phyloP scores from a whole-genome alignment of 2,888 invertebrate species.

The Chalcosyrphus nemorum region DNA sequence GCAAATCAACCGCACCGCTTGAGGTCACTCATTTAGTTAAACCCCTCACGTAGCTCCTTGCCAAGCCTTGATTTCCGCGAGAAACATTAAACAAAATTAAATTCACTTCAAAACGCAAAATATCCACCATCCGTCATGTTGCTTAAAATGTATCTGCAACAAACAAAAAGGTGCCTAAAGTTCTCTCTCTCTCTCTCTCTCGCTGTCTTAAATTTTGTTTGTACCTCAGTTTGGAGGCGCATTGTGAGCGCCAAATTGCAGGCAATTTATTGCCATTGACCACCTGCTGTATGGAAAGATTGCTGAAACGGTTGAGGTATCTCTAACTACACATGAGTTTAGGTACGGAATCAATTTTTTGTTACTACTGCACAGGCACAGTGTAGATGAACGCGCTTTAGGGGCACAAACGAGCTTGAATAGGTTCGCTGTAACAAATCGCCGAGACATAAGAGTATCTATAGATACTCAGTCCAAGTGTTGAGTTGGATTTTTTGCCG shows the following conservation, averaged over 20 bases:
- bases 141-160: conserved; percentile 42
- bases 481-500: not conserved
- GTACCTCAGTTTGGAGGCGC: conserved; percentile 20
- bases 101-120: conserved; percentile 29
- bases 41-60: not conserved
- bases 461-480: not conserved
- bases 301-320: not conserved
- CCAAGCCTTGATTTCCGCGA: conserved; percentile 8
- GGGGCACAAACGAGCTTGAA: conserved; percentile 9
- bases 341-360: conserved; percentile 19
- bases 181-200: too few relatives aligned
- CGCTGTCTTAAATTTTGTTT: too few relatives aligned
- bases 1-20: conserved; percentile 56
- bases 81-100: conserved; percentile 30
- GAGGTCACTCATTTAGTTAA: conserved; percentile 35
- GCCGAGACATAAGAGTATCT: not conserved
- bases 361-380: conserved; percentile 25
- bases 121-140: conserved; percentile 42
- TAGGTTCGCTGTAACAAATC: not conserved
- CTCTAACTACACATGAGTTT: not conserved
- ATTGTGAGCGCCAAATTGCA: conserved; percentile 38
- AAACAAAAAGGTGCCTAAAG: conserved; percentile 25
- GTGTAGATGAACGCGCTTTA: not conserved
- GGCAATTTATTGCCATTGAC: conserved; percentile 58
- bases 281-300: conserved; percentile 54